Conservation (phyloP, 2,797 vertebrate species). For the Microctenopoma lineatum region DNA sequence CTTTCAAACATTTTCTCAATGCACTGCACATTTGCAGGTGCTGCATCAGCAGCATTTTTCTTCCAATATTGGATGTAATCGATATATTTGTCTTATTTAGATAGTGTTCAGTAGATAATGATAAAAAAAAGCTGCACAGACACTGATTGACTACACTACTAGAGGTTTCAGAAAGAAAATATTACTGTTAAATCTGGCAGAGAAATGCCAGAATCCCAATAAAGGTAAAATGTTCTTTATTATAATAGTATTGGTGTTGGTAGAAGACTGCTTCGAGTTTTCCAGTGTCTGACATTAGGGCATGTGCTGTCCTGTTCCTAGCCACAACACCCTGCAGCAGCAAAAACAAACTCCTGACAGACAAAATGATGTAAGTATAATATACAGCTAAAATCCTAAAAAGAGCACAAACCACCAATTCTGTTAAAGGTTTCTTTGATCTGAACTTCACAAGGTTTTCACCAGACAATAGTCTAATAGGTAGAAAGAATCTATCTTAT, state of each 20-base stretch:
- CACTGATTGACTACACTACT: background rate
- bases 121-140: background rate
- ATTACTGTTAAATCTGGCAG: background rate
- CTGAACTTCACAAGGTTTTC: slow-evolving; percentile 14
- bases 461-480: background rate
- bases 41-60: background rate
- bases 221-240: slow-evolving; percentile 7
- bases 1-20: too few relatives aligned
- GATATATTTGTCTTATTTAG: background rate
- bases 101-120: background rate
- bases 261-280: slow-evolving; percentile 19
- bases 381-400: slow-evolving; percentile 31
- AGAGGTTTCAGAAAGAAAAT: background rate
- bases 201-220: background rate
- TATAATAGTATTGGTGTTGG: background rate
- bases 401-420: slow-evolving; percentile 21
- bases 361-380: slow-evolving; percentile 33
- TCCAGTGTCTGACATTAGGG: slow-evolving; percentile 35
- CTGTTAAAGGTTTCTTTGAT: slow-evolving; percentile 16
- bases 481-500: background rate
- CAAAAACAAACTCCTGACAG: slow-evolving; percentile 48
- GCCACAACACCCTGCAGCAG: slow-evolving; percentile 64
- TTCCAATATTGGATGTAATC: background rate
- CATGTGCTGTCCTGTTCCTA: slow-evolving; percentile 70
- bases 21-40: background rate